Evolutionary conservation across 2,797 vertebrate genomes (phyloP).

Genomic region (Ctenopoma kingsleyae): DNA sequence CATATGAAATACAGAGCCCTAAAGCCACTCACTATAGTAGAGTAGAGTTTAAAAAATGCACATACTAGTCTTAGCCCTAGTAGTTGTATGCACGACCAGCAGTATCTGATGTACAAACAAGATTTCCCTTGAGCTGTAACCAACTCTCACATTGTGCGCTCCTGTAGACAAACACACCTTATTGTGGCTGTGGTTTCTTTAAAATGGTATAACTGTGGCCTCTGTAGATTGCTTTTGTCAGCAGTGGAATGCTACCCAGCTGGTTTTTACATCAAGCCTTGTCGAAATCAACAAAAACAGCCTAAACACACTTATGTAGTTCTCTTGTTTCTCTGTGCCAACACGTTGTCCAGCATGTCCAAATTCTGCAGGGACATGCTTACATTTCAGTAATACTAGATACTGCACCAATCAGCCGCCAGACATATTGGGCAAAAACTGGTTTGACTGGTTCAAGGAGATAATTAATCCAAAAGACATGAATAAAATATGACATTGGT

Average conservation of each 20-base stretch:
- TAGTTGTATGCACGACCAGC: neutral
- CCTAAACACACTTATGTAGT: neutral
- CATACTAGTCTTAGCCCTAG: neutral
- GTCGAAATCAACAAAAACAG: neutral
- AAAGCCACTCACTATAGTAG: neutral
- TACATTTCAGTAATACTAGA: no score
- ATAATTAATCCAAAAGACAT: neutral
- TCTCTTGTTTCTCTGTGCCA: neutral
- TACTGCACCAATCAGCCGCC: neutral
- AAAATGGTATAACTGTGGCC: neutral
- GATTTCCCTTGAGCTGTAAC: neutral
- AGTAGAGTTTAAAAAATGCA: neutral
- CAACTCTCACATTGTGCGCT: neutral
- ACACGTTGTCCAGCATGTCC: neutral
- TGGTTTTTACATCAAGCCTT: neutral
- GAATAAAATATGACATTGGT: slow-evolving; percentile 1
- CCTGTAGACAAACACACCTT: slow-evolving; percentile 12
- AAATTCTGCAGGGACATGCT: neutral
- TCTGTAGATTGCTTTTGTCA: slow-evolving; percentile 10
- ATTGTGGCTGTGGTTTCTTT: slow-evolving; percentile 23
- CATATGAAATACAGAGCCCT: no score
- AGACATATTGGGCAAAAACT: no score
- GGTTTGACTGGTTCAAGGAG: no score
- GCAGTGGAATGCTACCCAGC: slow-evolving; percentile 24
- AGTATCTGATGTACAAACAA: slow-evolving; percentile 10